Evolutionary conservation across 53 echinoderm and acorn worm species (phyloP).

Genomic region (Zoroaster sp.): DNA sequence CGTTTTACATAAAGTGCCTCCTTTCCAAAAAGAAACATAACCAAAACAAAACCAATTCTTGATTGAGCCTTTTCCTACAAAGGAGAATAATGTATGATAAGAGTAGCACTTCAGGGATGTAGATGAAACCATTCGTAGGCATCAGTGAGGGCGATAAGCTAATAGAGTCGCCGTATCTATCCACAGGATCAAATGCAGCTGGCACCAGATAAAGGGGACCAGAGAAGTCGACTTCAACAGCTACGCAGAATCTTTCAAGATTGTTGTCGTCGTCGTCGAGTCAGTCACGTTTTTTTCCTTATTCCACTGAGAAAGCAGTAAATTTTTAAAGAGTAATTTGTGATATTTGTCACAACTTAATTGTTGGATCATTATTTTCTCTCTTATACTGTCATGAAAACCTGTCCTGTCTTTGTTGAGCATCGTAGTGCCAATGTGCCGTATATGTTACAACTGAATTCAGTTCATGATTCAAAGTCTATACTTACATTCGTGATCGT

Average conservation of each 20-base stretch:
- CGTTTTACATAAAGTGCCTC: constrained; percentile 43
- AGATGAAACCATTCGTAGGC: background rate
- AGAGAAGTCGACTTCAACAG: constrained; percentile 2
- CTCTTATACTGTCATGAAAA: background rate
- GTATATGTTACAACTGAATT: background rate
- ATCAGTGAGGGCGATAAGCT: background rate
- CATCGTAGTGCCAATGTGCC: background rate
- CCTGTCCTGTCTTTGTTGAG: background rate
- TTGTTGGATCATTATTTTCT: background rate
- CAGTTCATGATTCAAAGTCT: background rate
- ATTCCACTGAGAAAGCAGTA: background rate
- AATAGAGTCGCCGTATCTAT: background rate
- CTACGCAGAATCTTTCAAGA: constrained; percentile 29
- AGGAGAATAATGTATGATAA: background rate
- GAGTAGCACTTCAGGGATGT: background rate
- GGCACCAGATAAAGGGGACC: constrained; percentile 9
- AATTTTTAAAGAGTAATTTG: background rate
- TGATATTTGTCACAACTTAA: background rate
- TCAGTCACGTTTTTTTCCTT: background rate
- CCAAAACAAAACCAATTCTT: background rate
- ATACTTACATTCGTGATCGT: no score
- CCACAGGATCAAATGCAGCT: background rate
- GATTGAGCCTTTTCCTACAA: background rate
- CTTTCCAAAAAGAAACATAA: background rate
- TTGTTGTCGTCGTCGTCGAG: background rate